Conservation (phyloP, 1,140 invertebrate genomes). For the Platyura marginata region DNA sequence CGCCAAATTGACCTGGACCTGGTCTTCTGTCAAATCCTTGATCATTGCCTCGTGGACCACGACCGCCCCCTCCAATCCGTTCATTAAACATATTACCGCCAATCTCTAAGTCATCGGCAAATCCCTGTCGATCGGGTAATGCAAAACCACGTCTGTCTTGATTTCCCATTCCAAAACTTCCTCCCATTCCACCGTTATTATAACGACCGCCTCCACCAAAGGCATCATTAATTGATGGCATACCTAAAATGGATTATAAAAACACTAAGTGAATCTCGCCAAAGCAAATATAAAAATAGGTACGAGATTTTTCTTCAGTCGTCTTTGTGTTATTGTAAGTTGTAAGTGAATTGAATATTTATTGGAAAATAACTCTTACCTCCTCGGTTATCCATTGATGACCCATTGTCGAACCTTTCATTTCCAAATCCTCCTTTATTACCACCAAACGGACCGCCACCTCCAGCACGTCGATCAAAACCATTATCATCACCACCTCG, state of each 20-base stretch:
- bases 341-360: too few relatives aligned
- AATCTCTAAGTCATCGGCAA: constrained; percentile 4
- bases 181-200: neutral
- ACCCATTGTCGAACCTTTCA: neutral
- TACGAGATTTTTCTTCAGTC: neutral
- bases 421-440: neutral
- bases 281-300: neutral
- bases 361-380: neutral
- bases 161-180: constrained; percentile 3
- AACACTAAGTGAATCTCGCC: too few relatives aligned
- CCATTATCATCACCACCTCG: neutral
- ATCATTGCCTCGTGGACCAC: constrained; percentile 7
- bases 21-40: neutral
- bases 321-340: too few relatives aligned
- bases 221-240: neutral
- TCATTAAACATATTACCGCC: constrained; percentile 14
- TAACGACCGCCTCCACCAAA: constrained; percentile 7
- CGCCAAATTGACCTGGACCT: neutral
- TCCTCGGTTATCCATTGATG: neutral
- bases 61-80: constrained; percentile 11
- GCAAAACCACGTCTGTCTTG: constrained; percentile 18
- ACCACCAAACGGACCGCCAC: neutral
- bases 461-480: neutral
- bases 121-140: constrained; percentile 6
- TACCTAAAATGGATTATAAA: too few relatives aligned